These are phyloP conservation scores for Choristoneura fumiferana DNA, from an alignment of 1,140 invertebrate species.

Conservation along the genomic window DNA sequence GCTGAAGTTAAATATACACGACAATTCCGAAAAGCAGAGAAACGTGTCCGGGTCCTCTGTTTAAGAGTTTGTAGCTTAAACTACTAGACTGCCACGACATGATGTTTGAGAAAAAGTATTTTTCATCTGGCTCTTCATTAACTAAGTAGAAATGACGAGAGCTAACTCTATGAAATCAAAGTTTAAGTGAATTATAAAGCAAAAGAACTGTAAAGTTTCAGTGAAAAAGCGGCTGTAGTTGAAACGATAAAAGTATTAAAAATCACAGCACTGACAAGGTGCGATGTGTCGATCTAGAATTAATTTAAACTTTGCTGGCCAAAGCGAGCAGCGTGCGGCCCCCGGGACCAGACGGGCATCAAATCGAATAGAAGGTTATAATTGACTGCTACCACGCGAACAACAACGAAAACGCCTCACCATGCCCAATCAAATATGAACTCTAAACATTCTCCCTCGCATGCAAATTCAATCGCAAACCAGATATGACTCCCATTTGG, in stretches of 20 bases:
- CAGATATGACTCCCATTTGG: constrained; percentile 28
- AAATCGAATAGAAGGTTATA: constrained; percentile 75
- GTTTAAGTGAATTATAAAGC: not conserved
- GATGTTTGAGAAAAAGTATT: too few relatives aligned
- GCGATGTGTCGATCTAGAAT: constrained; percentile 71
- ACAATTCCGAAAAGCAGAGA: too few relatives aligned
- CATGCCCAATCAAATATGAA: constrained; percentile 43
- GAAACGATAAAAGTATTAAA: constrained; percentile 55
- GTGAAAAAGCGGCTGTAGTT: not conserved
- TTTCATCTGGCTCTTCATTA: too few relatives aligned
- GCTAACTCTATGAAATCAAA: too few relatives aligned
- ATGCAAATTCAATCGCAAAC: constrained; percentile 32
- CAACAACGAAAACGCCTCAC: constrained; percentile 45
- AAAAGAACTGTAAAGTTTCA: not conserved
- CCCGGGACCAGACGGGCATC: constrained; percentile 62
- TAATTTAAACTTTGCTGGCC: constrained; percentile 73
- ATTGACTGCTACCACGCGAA: constrained; percentile 60
- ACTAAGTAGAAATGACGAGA: too few relatives aligned
- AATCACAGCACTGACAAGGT: constrained; percentile 60
- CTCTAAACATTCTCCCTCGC: constrained; percentile 34
- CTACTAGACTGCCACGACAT: too few relatives aligned
- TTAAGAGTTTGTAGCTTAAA: too few relatives aligned
- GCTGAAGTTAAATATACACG: too few relatives aligned
- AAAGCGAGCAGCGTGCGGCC: constrained; percentile 59
- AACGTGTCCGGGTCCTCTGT: too few relatives aligned